Evolutionary conservation across 2,797 vertebrate genomes (phyloP), one percentile per base, ranked within the genome.

Genomic region (Gadopsis marmoratus): DNA sequence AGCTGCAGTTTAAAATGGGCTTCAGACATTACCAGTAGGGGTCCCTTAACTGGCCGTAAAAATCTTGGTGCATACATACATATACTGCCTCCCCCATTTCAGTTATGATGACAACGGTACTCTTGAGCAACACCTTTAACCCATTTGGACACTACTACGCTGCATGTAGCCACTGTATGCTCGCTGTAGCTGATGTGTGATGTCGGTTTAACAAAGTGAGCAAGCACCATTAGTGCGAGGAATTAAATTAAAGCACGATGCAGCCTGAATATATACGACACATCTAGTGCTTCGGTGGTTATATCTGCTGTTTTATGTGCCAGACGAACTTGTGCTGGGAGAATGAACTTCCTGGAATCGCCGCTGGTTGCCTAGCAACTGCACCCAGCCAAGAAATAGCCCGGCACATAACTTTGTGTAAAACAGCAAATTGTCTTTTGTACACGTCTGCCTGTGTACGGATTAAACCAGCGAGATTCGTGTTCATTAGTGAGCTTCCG

Each of bases 1-100:
- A 71, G 68, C 43, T 70, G n/a, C 31, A 43, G 47, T 87, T 76
- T 84, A 69, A 76, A 82, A 53, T 63, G 17, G 47, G 35, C 37
- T 65, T 62, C 13, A 79, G 48, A 67, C 45, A 54, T 29, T 35
- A 21, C 9, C 10, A 62, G 51, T 48, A 37, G 4, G 19, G 61
- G 62, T 55, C 51, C 16, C 16, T 35, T 62, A 43, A 72, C 5
- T 69, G 12, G 23, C 7, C 67, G 19, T 19, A 58, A 67, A 76
- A 67, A 37, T 39, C 9, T 51, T 54, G 37, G 47, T 55, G 8
- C 3, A 3, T 26, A 6, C 2, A 43, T 26, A 21, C 19, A 31
- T n/a, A 23, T 7, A 37, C 50, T 26, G 35, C 7, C 54, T 9
- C 13, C 31, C 37, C 3, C 5, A 29, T 63, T 56, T 71, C 35